These are phyloP conservation scores for Habrosyne pyritoides DNA, from an alignment of 2,888 invertebrate species.

Conservation along the genomic window DNA sequence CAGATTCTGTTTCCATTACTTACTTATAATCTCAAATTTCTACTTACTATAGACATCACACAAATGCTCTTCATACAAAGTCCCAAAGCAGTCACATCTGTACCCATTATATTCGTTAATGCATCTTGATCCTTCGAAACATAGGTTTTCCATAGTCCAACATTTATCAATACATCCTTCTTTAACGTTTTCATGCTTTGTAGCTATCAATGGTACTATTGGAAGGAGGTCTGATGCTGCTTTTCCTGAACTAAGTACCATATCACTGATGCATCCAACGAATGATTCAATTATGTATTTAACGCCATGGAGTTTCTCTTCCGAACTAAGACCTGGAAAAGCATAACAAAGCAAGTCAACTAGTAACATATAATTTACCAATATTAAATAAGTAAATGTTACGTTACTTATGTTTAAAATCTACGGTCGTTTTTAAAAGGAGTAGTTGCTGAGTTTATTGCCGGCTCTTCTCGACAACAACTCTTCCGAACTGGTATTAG, in stretches of 20 bases:
- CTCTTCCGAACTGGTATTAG: no score
- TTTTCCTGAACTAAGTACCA: constrained; percentile 93
- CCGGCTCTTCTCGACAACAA: no score
- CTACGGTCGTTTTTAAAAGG: no score
- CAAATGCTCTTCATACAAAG: constrained; percentile 94
- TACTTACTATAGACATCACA: constrained; percentile 95
- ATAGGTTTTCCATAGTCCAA: constrained; percentile 90
- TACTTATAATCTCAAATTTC: not conserved
- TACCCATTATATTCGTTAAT: constrained; percentile 95
- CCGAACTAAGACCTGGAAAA: constrained; percentile 90
- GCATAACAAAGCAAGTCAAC: no score
- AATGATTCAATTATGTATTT: constrained; percentile 97
- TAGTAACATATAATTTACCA: no score
- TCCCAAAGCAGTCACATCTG: constrained; percentile 96
- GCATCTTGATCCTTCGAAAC: constrained; percentile 94
- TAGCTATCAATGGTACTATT: constrained; percentile 92
- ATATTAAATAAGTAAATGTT: no score
- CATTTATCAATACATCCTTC: constrained; percentile 95
- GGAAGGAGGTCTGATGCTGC: constrained; percentile 92
- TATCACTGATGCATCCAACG: constrained; percentile 95
- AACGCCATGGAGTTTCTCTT: constrained; percentile 93
- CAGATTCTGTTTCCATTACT: not conserved
- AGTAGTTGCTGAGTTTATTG: no score
- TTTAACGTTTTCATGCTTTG: constrained; percentile 94
- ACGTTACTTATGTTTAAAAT: no score